Evolutionary conservation across 2,797 vertebrate genomes (phyloP), one percentile per base, ranked within the genome.

Genomic region (Premnoplex brunnescens): DNA sequence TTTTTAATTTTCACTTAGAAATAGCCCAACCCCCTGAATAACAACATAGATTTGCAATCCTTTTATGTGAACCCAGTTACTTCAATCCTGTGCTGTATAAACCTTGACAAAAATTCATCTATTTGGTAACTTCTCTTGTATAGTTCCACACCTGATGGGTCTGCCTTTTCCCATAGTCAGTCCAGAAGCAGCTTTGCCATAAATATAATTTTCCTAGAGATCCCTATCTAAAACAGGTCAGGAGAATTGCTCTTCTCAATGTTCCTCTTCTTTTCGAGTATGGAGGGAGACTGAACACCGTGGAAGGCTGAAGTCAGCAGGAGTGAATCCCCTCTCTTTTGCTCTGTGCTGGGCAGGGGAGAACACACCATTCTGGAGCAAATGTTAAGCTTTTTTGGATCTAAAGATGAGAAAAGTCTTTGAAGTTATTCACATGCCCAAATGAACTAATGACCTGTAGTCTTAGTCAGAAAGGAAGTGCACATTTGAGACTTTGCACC

Each of bases 301-400:
- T 21, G 34, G 17, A 76, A 76, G 18, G 12, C 43, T 43, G 3
- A 27, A 69, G 43, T 56, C 43, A 56, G 39, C 73, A 69, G 16
- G 54, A 81, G 41, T 10, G 14, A 66, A 24, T 16, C 26, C 32
- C n/a, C 18, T 54, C 11, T 6, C 30, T 17, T 23, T 22, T n/a
- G 39, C 71, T 49, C 59, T 16, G 1, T 7, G 12, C 0, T 6
- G 16, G 9, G 13, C 19, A 4, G 44, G 36, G 16, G 4, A 21
- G 14, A 37, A 30, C 28, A 4, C 7, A 14, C 30, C 6, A 16
- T 43, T 30, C 32, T 36, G 19, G 18, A 79, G 22, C 10, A 49
- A 88, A 62, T 14, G 32, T 64, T 66, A 32, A 77, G 15, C 4
- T 37, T 48, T 37, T 4, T 6, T 48, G 4, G 14, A 18, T 49